Evolutionary conservation across 2,888 invertebrate species (phyloP).

Genomic region (Pimpla rufipes): DNA sequence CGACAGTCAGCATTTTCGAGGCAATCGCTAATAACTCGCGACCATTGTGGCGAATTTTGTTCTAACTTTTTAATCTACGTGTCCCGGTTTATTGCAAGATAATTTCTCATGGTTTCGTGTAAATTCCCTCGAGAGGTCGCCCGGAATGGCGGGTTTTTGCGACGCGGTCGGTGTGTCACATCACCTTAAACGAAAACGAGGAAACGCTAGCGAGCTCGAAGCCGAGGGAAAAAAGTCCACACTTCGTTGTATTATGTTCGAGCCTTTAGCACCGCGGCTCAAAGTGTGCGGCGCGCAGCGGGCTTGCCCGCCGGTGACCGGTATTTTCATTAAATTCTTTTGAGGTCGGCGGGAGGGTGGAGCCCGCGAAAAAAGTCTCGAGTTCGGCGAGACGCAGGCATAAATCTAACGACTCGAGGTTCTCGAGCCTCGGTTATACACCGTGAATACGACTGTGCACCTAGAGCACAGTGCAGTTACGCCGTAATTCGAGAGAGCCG

Average conservation of each 20-base stretch:
- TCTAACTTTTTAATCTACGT: background rate
- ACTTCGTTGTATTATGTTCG: constrained; percentile 55
- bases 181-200: background rate
- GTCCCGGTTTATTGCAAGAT: background rate
- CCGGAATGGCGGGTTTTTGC: background rate
- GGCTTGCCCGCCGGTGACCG: constrained; percentile 70
- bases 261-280: constrained; percentile 27
- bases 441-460: constrained; percentile 35
- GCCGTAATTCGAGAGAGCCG: constrained; percentile 63
- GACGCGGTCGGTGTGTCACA: constrained; percentile 2
- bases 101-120: background rate
- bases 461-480: constrained; percentile 33
- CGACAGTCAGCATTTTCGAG: too few relatives aligned
- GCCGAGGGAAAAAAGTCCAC: background rate
- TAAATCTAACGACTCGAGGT: constrained; percentile 80
- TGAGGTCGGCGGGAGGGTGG: constrained; percentile 73
- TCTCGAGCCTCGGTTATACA: constrained; percentile 62
- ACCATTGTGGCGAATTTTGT: too few relatives aligned
- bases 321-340: constrained; percentile 83
- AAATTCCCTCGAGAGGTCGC: background rate
- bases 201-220: background rate
- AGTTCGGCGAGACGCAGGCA: constrained; percentile 74
- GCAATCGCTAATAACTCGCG: too few relatives aligned
- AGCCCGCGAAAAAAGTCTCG: constrained; percentile 78
- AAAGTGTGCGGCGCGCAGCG: constrained; percentile 38